phyloP scores from a whole-genome alignment of 2,113 vertebrate species.

The Bagarius yarrelli region DNA sequence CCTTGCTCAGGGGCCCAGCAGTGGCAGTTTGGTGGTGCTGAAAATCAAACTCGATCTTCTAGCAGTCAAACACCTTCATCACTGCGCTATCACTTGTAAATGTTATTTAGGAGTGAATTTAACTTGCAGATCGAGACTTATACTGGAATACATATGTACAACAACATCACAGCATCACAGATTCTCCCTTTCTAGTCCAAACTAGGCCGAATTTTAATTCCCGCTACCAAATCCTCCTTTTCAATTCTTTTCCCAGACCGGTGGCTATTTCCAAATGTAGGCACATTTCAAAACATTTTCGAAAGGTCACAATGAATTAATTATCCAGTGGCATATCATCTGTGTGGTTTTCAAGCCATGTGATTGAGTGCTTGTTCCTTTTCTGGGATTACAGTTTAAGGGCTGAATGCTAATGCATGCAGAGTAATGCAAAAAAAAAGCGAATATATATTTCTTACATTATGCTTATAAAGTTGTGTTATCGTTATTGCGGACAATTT shows the following conservation, averaged over 20 bases:
- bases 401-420: constrained; percentile 28
- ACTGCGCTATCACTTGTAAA: too few relatives aligned
- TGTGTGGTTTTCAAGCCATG: constrained; percentile 45
- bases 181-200: not conserved
- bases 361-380: constrained; percentile 44
- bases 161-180: not conserved
- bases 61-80: too few relatives aligned
- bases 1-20: too few relatives aligned
- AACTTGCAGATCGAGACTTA: too few relatives aligned
- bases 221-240: not conserved
- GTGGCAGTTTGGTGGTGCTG: too few relatives aligned
- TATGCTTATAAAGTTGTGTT: not conserved
- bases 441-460: not conserved
- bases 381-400: constrained; percentile 39
- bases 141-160: not conserved
- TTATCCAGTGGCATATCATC: constrained; percentile 51
- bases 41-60: too few relatives aligned
- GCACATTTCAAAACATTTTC: constrained; percentile 57
- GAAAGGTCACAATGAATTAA: constrained; percentile 58
- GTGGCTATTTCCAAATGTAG: constrained; percentile 46
- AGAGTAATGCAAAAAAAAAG: not conserved
- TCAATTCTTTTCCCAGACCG: constrained; percentile 27
- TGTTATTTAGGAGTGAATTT: too few relatives aligned
- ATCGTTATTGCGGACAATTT: not conserved
- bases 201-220: not conserved